Evolutionary conservation across 1,140 invertebrate species (phyloP), one percentile per base, ranked within the genome.

Genomic region (Hylaeus anthracinus): DNA sequence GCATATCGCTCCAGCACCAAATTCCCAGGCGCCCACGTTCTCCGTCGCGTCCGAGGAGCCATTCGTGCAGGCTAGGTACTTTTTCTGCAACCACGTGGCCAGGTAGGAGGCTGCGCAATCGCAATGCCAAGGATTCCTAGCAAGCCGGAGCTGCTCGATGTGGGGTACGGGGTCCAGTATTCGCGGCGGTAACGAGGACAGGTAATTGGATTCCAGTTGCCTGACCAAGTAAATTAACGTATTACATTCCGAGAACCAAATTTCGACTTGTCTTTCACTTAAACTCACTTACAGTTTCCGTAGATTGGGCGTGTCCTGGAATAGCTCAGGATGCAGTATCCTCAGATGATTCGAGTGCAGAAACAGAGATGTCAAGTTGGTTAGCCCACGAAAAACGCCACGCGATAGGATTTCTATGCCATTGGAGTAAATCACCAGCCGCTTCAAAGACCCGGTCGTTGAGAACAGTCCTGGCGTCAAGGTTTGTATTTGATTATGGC

Each of bases 41-140:
- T 71, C 60, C n/a, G 39, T 26, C 5, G 56, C 6, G 12, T 64
- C 61, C 5, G 75, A 85, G 43, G 79, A 86, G 26, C 14, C 58
- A 39, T 87, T 85, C 3, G 69, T 55, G 8, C 72, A 69, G 0
- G 61, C 51, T 26, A 92, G 86, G 43, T 94, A 94, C 58, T 89
- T 88, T 15, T 85, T 90, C 39, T 87, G 86, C 37, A 95, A 92
- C 95, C 95, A 97, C 91, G 92, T 93, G 0, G 96, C 94, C 72
- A 98, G 94, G 89, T 97, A 97, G 0, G 97, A 92, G 8, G 96
- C 95, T 60, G 95, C 95, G 88, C 97, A 98, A 89, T 98, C 97
- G 85, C 97, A 98, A 88, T 97, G 96, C 97, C 97, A 98, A 0
- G 97, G 97, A 92, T 98, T 98, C 83, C 96, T 96, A 1, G 95